Base-by-base conservation (phyloP, 2,888 invertebrate species). In the Spialia ferax region DNA sequence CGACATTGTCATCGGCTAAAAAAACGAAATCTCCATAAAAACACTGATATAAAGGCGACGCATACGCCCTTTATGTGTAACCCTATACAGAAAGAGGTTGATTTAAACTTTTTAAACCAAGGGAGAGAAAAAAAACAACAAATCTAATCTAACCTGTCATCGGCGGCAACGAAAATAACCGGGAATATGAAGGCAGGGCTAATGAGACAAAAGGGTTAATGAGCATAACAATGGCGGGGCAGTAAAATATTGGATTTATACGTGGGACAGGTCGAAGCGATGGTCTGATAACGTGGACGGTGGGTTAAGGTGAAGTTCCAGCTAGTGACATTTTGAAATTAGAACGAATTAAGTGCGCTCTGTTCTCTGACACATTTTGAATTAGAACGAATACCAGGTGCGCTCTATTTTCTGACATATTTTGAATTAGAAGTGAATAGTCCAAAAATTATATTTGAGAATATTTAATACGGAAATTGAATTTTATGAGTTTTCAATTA, bases 191-290 rank as follows among this genome's bases (percentile, higher is more conserved):
- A 89, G 85, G 74, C 80, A 69, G 76, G 83, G 77, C 88, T 93
- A 93, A 93, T 93, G 93, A 92, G 91, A 93, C 93, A 93, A 92
- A 73, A 93, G 86, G 86, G 88, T 91, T 93, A 93, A 93, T 91
- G 93, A 92, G 89, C 77, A 86, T 84, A 90, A 93, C 93, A 93
- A 93, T 93, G 86, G 89, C 73, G 76, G 80, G 76, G 81, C 85
- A 85, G 83, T 93, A 92, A 93, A 93, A 85, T 91, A 88, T 88
- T 85, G 90, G 88, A 89, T 93, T 93, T 93, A 93, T 83, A 86
- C 86, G 81, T 80, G 82, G 82, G 89, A 86, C 89, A 79, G 86
- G 77, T 75, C 74, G 77, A 81, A 32, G 54, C 60, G 87, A 87
- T 88, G 87, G 84, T 82, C 90, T 88, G 92, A 93, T 93, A 92